These are phyloP conservation scores for Opisthograptis luteolata DNA, from an alignment of 2,888 invertebrate genomes.

Conservation along the genomic window DNA sequence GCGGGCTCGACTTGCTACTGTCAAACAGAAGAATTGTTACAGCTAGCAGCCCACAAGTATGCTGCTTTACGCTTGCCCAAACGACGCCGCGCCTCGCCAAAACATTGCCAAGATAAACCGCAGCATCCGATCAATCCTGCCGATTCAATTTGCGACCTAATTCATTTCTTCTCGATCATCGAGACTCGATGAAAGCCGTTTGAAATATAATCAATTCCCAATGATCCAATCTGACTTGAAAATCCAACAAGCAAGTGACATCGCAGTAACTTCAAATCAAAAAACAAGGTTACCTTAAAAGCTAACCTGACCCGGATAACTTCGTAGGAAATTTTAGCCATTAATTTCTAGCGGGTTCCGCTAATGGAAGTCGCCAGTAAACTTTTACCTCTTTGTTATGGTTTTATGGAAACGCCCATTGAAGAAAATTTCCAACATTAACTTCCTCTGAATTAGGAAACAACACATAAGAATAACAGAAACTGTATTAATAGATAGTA, in stretches of 20 bases:
- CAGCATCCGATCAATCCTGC: neutral
- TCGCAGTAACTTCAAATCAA: constrained; percentile 16
- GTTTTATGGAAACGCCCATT: constrained; percentile 12
- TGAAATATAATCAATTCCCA: constrained; percentile 12
- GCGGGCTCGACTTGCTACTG: constrained; percentile 53
- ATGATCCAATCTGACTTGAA: constrained; percentile 14
- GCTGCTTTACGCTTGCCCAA: constrained; percentile 8
- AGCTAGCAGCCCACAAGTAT: constrained; percentile 13
- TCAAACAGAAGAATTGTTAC: constrained; percentile 42
- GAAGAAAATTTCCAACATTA: constrained; percentile 2
- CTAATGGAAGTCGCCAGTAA: constrained; percentile 15
- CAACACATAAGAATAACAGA: neutral
- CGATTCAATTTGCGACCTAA: neutral
- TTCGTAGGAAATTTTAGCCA: constrained; percentile 24
- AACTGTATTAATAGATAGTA: constrained; percentile 2
- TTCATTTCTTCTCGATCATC: no score
- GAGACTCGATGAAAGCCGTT: constrained; percentile 1
- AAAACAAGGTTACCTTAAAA: constrained; percentile 30
- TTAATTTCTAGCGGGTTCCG: constrained; percentile 14
- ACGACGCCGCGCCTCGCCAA: no score
- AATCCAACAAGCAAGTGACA: constrained; percentile 25
- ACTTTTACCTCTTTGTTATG: constrained; percentile 29
- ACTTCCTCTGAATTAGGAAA: neutral
- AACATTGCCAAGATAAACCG: neutral
- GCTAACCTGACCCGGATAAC: constrained; percentile 28